Conservation (phyloP, 2,797 vertebrate species). For the Ibycter americanus region DNA sequence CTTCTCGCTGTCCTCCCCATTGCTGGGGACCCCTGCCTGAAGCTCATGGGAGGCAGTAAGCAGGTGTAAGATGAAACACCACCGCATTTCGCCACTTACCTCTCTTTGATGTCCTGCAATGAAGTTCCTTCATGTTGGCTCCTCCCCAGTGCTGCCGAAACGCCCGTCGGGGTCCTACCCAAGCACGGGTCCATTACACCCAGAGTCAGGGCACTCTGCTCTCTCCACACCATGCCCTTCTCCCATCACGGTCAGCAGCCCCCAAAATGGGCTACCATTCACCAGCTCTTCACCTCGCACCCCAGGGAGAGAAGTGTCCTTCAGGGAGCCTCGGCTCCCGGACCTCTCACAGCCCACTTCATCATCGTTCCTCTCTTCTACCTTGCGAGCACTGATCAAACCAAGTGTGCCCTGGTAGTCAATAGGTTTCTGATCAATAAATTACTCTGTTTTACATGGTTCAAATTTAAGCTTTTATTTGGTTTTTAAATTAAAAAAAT, state of each 20-base stretch:
- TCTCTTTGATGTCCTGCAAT: not conserved
- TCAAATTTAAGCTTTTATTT: conserved; percentile 85
- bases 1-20: not conserved
- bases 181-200: not conserved
- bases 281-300: not conserved
- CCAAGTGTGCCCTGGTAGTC: not conserved
- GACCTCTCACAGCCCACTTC: not conserved
- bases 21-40: not conserved
- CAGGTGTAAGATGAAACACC: not conserved
- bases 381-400: not conserved
- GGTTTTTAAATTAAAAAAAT: conserved; percentile 86
- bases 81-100: not conserved
- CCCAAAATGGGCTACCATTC: not conserved
- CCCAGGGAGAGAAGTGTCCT: not conserved
- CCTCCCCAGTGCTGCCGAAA: not conserved
- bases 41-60: not conserved
- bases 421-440: conserved; percentile 61
- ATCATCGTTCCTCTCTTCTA: not conserved
- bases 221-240: not conserved
- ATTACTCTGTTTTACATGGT: conserved; percentile 79
- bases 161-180: fast-evolving
- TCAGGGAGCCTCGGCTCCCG: fast-evolving
- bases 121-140: not conserved
- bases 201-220: not conserved
- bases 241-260: fast-evolving